Conservation (phyloP, 2,113 vertebrate species). For the Physeter macrocephalus region DNA sequence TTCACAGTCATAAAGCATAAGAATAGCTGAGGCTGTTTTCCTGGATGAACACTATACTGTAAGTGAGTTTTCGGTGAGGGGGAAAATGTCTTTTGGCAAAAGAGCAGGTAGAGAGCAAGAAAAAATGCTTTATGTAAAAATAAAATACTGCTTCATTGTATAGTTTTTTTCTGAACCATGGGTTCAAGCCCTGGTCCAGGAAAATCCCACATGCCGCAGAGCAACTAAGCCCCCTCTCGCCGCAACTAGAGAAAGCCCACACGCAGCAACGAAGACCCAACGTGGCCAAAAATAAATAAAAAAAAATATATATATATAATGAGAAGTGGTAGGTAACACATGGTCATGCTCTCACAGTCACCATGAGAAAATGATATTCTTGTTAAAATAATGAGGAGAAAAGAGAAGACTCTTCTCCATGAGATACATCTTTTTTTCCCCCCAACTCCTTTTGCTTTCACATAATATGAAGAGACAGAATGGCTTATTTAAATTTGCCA, state of each 20-base stretch:
- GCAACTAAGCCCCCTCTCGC: no score
- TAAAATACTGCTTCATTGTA: neutral
- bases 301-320: neutral
- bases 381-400: conserved; percentile 42
- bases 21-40: neutral
- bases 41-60: neutral
- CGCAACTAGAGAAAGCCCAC: no score
- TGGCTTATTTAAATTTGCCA: neutral
- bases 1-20: neutral
- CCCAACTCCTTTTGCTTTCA: neutral
- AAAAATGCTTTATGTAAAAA: neutral
- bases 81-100: neutral
- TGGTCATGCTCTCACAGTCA: neutral
- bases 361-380: neutral
- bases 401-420: neutral
- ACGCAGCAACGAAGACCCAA: no score
- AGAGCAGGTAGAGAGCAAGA: neutral
- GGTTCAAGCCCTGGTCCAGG: no score
- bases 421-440: neutral
- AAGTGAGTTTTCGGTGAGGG: neutral
- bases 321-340: neutral
- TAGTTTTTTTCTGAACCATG: no score
- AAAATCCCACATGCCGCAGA: no score
- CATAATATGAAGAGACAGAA: neutral
- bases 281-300: no score